These are phyloP conservation scores for Ciconia nigra DNA, from an alignment of 2,797 vertebrate genomes.

Conservation along the genomic window DNA sequence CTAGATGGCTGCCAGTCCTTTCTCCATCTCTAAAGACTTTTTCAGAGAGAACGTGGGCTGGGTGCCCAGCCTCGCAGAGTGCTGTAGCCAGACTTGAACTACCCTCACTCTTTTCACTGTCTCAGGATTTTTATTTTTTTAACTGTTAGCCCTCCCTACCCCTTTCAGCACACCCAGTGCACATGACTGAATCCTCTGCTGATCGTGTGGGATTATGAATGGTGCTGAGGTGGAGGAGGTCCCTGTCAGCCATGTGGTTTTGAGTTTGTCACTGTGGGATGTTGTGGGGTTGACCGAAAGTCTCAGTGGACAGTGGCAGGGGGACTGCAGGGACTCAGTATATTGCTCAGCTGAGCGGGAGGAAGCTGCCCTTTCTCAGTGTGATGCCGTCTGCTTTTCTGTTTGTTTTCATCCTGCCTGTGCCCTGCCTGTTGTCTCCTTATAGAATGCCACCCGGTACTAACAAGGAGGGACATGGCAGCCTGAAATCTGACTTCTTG, in stretches of 20 bases:
- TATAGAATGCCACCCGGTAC: rapidly evolving
- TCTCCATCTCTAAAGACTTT: not conserved
- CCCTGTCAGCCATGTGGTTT: not conserved
- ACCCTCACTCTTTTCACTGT: not conserved
- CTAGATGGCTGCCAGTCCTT: not conserved
- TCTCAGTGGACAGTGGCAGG: not conserved
- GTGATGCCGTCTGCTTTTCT: not conserved
- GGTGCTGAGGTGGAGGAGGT: not conserved
- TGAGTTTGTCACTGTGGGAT: not conserved
- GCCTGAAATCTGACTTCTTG: not conserved
- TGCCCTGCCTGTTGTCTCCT: not conserved
- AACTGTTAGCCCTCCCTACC: not conserved
- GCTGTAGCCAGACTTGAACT: not conserved
- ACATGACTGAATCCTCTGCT: not conserved
- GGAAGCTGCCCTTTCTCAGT: not conserved
- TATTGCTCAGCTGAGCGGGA: not conserved
- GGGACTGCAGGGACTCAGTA: not conserved
- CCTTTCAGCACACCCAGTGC: not conserved
- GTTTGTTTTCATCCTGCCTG: not conserved
- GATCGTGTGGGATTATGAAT: rapidly evolving
- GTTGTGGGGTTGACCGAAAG: not conserved
- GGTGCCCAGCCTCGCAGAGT: not conserved
- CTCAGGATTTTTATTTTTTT: not conserved
- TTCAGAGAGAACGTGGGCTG: not conserved
- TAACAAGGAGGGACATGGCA: not conserved